Base-by-base conservation (phyloP, 2,888 invertebrate species). In the Stenodera caucasica region DNA sequence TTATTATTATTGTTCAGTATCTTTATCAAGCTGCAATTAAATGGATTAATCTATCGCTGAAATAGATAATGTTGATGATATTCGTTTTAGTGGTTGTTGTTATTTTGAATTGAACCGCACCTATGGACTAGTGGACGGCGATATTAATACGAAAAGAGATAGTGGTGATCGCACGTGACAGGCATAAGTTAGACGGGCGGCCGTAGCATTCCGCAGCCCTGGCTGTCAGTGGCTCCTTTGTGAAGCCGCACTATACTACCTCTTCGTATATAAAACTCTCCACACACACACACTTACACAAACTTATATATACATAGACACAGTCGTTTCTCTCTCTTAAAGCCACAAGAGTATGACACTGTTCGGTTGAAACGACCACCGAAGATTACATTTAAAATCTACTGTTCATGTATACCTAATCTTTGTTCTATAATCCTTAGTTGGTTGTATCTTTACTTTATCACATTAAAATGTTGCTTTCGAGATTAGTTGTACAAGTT, bases 151-250 rank as follows among this genome's bases (percentile, higher is more conserved):
- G 63, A 57, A 61, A 55, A 57, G 53, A 60, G 69, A 70, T 72
- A 74, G 74, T 74, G 75, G 75, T 74, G 73, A 72, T 70, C 72
- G 78, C 78, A 77, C 77, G 77, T 78, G 78, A 78, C 78, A 77
- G 76, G 77, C 77, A 78, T 78, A 76, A 77, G 77, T 78, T 77
- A 78, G 74, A 72, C 74, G 74, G 75, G 73, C 72, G 75, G 72
- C 74, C 75, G 69, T 70, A 72, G 73, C 75, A 75, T 76, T 76
- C 75, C 74, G 72, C 67, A 68, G 75, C 69, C 66, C 73, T 72
- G 75, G 70, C 73, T 77, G 76, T 76, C 77, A 77, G 73, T 64
- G 70, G 65, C 66, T 67, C 66, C 75, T 77, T 77, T 76, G 76
- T 76, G 65, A 65, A 73, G 74, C 72, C 73, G 73, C 72, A 59